These are phyloP conservation scores for Columba livia DNA, from an alignment of 2,113 vertebrate species.

Conservation along the genomic window DNA sequence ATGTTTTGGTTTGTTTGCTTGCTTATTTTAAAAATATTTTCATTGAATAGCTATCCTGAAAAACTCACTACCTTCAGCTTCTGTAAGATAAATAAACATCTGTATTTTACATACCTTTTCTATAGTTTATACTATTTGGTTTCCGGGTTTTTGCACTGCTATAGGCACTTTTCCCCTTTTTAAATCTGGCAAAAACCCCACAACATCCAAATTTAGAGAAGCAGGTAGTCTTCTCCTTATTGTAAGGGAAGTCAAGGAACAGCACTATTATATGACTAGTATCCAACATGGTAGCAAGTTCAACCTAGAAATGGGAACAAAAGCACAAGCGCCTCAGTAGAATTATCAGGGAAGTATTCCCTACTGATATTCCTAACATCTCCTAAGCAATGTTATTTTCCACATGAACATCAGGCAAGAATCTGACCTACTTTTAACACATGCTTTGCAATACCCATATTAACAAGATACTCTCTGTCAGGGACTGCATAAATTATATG, in stretches of 20 bases:
- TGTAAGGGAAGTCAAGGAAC: neutral
- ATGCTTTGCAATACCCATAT: neutral
- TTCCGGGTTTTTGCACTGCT: neutral
- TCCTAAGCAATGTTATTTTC: neutral
- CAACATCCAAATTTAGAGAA: neutral
- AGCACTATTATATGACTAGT: neutral
- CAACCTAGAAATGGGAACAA: neutral
- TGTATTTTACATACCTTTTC: neutral
- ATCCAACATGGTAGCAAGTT: neutral
- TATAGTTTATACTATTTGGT: neutral
- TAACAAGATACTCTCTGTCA: neutral
- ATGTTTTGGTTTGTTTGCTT: neutral
- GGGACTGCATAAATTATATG: neutral
- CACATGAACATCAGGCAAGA: neutral
- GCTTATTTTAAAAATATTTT: neutral
- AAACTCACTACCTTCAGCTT: neutral
- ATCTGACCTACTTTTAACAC: accelerated
- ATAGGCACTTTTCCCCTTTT: neutral
- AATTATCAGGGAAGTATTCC: neutral
- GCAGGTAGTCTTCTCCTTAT: neutral
- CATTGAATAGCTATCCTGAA: neutral
- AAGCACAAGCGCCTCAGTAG: neutral
- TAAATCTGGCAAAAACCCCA: neutral
- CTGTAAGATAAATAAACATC: neutral
- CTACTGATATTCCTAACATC: neutral